Evolutionary conservation across 1,140 invertebrate genomes (phyloP).

Genomic region (Elymnias hypermnestra): DNA sequence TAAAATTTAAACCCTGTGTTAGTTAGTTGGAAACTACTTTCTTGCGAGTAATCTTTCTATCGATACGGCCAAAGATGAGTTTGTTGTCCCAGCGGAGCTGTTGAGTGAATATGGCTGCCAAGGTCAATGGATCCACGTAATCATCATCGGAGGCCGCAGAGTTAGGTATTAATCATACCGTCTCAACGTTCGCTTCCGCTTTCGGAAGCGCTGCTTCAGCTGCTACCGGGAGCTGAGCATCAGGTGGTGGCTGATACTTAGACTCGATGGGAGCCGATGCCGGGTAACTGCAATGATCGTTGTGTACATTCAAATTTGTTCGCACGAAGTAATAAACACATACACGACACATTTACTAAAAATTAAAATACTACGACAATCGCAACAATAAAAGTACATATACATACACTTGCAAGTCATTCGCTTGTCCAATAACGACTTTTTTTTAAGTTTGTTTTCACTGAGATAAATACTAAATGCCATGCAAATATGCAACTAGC

Average conservation of each 20-base stretch:
- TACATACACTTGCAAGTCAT: no score
- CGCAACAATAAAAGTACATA: no score
- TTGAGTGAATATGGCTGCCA: slow-evolving; percentile 41
- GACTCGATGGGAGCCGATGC: slow-evolving; percentile 18
- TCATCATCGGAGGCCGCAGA: slow-evolving; percentile 26
- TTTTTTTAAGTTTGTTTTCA: no score
- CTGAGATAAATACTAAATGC: no score
- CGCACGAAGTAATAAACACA: not conserved
- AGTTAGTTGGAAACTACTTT: not conserved
- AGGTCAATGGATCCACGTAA: slow-evolving; percentile 32
- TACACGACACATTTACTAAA: not conserved
- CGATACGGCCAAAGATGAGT: slow-evolving; percentile 25
- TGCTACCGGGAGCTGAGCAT: slow-evolving; percentile 13
- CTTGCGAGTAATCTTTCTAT: no score
- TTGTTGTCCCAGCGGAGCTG: slow-evolving; percentile 33
- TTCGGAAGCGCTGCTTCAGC: slow-evolving; percentile 28
- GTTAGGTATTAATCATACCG: slow-evolving; percentile 39
- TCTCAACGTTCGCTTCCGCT: slow-evolving; percentile 27
- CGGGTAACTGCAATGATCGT: slow-evolving; percentile 25
- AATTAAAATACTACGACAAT: no score
- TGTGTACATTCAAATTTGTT: not conserved
- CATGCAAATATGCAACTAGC: not conserved
- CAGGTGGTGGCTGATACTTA: slow-evolving; percentile 16
- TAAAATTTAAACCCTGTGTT: not conserved
- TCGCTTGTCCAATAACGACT: no score